phyloP scores from a whole-genome alignment of 1,140 invertebrate species.

The Ctenoplectra terminalis region DNA sequence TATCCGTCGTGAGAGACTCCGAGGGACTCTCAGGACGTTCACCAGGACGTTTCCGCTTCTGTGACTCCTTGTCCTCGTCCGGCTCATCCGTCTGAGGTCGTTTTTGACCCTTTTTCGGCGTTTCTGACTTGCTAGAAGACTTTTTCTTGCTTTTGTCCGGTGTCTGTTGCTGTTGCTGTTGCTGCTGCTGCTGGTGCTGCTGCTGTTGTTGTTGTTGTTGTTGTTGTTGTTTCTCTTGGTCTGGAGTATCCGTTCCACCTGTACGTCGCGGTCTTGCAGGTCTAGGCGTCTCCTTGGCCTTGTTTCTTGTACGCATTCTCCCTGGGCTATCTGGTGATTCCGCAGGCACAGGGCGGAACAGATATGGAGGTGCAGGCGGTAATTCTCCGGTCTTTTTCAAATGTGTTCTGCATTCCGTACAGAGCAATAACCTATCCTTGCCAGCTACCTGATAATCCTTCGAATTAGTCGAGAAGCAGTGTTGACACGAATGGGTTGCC shows the following conservation, averaged over 20 bases:
- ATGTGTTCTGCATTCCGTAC: constrained; percentile 91
- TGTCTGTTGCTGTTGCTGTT: constrained; percentile 77
- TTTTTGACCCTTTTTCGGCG: constrained; percentile 89
- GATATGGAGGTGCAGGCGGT: constrained; percentile 86
- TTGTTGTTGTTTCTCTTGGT: constrained; percentile 85
- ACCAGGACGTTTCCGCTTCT: constrained; percentile 86
- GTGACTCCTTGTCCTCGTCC: constrained; percentile 87
- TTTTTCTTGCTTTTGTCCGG: constrained; percentile 86
- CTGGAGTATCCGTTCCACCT: constrained; percentile 89
- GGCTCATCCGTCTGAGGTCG: constrained; percentile 86
- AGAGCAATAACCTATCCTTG: constrained; percentile 90
- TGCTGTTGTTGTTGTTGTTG: too few species aligned
- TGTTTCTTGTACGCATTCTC: constrained; percentile 94
- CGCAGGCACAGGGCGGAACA: constrained; percentile 89
- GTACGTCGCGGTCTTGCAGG: constrained; percentile 84
- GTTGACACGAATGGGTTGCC: constrained; percentile 81
- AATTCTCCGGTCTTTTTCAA: constrained; percentile 93
- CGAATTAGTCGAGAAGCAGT: constrained; percentile 86
- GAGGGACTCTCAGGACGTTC: constrained; percentile 88
- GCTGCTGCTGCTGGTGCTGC: too few species aligned
- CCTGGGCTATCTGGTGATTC: constrained; percentile 92
- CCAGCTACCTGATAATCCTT: constrained; percentile 84
- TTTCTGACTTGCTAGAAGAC: constrained; percentile 86
- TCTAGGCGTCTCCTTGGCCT: constrained; percentile 90
- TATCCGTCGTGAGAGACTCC: constrained; percentile 91